phyloP scores from a whole-genome alignment of 2,888 invertebrate species.

The Philonicus albiceps region DNA sequence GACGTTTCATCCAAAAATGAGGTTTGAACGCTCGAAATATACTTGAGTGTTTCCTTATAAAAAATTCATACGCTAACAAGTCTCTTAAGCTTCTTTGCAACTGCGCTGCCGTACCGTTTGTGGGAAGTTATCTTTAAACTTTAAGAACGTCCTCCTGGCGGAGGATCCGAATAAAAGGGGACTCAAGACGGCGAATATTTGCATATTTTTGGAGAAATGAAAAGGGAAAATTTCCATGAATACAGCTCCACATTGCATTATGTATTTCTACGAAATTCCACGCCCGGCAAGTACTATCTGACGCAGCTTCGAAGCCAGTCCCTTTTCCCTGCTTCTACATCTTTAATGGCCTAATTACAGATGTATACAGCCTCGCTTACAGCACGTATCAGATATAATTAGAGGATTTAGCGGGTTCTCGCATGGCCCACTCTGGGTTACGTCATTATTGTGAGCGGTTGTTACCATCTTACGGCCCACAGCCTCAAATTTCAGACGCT shows the following conservation, averaged over 20 bases:
- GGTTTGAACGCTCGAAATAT: conserved; percentile 40
- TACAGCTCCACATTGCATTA: conserved; percentile 37
- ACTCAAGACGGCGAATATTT: conserved; percentile 39
- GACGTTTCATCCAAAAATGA: conserved; percentile 40
- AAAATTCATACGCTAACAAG: conserved; percentile 42
- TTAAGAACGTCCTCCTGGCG: conserved; percentile 32
- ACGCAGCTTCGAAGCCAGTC: not conserved
- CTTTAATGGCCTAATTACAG: conserved; percentile 40
- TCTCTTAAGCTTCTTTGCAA: conserved; percentile 42
- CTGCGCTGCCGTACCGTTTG: conserved; percentile 37
- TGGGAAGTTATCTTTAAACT: conserved; percentile 40
- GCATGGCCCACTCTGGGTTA: conserved; percentile 3
- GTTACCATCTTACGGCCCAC: conserved; percentile 10
- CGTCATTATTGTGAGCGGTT: conserved; percentile 26
- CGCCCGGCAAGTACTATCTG: not conserved
- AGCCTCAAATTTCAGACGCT: not conserved
- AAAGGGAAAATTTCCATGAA: conserved; percentile 42
- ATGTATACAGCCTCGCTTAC: conserved; percentile 39
- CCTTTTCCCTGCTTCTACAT: conserved; percentile 22
- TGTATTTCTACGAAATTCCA: conserved; percentile 20
- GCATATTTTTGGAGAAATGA: conserved; percentile 41
- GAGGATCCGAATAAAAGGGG: conserved; percentile 34
- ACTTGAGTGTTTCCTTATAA: conserved; percentile 40
- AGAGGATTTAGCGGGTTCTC: conserved; percentile 26
- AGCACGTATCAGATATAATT: conserved; percentile 40